Evolutionary conservation across 35 echinoderm and acorn worm species (phyloP), one percentile per base, ranked within the genome.

Genomic region (Chiridota heheva): DNA sequence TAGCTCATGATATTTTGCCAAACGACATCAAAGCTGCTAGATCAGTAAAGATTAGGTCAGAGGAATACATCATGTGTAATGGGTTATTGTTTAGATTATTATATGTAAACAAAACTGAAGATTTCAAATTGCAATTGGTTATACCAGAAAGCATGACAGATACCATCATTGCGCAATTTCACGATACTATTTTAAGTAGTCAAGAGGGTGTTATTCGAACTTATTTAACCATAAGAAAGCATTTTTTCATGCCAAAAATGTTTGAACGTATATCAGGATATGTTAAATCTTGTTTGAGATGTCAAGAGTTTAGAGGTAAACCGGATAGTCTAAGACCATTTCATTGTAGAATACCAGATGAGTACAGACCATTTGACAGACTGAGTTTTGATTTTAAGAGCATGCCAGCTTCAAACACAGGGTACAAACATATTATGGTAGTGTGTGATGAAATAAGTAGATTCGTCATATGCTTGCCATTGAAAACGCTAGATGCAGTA

Each of bases 321-420:
- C 15, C 74, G 12, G n/a, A n/a, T n/a, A n/a, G n/a, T n/a, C n/a
- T n/a, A n/a, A n/a, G n/a, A n/a, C n/a, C n/a, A 18, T 36, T 60
- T 58, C 55, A 81, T 63, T 15, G n/a, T 1, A 57, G 80, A 56
- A 38, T 83, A 36, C 80, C 80, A 36, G 63, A 69, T 56, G 17
- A 42, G 15, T 83, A 83, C 27, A 25, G 80, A 35, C 27, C 80
- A 0, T 83, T 83, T 69, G 80, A 83, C 37, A 83, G 5, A 35
- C 18, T 70, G 13, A 70, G 61, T 53, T 24, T 83, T 1, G 64
- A 83, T 38, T 83, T 83, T 57, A 70, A 56, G n/a, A n/a, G n/a
- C n/a, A n/a, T n/a, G 58, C 22, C n/a, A 26, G 18, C 32, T 4
- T 30, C 58, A 5, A 60, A n/a, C 32, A 26, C 58, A 60, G n/a